Evolutionary conservation across 2,888 invertebrate genomes (phyloP).

Genomic region (Ptychoptera contaminata): DNA sequence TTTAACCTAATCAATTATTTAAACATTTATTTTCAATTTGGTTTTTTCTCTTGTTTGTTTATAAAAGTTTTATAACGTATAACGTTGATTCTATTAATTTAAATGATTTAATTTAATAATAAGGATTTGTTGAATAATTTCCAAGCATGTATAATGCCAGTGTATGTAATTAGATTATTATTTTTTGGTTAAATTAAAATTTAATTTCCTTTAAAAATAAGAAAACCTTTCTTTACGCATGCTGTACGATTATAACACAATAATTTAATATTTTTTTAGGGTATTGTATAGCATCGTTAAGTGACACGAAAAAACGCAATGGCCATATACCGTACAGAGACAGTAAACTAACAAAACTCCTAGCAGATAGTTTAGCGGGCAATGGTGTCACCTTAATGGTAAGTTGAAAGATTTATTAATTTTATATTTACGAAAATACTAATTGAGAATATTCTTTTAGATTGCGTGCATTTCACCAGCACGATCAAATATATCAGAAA

Average conservation of each 20-base stretch:
- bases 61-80: too few species aligned
- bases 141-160: too few species aligned
- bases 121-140: too few species aligned
- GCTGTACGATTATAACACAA: not conserved
- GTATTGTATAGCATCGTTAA: constrained; percentile 85
- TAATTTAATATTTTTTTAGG: constrained; percentile 49
- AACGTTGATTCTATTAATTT: too few species aligned
- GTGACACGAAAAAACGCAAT: constrained; percentile 58
- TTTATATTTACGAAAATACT: not conserved
- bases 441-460: constrained; percentile 33
- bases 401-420: constrained; percentile 15
- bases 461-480: constrained; percentile 91
- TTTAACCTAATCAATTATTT: too few species aligned
- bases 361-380: constrained; percentile 86
- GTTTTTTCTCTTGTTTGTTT: too few species aligned
- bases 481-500: constrained; percentile 69
- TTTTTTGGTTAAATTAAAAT: not conserved
- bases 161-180: too few species aligned
- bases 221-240: not conserved
- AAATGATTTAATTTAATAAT: too few species aligned
- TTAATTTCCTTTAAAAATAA: not conserved
- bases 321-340: constrained; percentile 91
- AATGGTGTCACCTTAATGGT: constrained; percentile 92
- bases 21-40: too few species aligned
- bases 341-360: constrained; percentile 81